Evolutionary conservation across 1,140 invertebrate genomes (phyloP), one percentile per base, ranked within the genome.

Genomic region (Littorina saxatilis): DNA sequence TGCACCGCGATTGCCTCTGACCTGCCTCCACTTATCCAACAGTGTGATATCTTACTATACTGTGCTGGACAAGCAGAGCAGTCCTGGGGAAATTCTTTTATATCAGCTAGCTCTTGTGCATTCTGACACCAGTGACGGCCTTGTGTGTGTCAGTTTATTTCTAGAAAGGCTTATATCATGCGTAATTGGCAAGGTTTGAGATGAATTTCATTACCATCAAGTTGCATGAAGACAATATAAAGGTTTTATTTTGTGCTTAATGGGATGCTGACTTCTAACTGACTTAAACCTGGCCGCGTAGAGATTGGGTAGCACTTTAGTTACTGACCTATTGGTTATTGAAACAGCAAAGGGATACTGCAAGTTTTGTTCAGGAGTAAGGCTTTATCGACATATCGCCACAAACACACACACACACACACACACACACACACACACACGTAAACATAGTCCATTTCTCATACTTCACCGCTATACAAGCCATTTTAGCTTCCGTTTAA

Each of bases 11-110:
- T 20, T 73, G n/a, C n/a, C 20, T 11, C 50, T 52, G 39, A 63
- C 40, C 43, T 78, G 76, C 58, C 76, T 58, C 76, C 76, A 78
- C 76, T 63, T 78, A n/a, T 40, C 27, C 43, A 11, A 20, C 17
- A 29, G 61, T 11, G 61, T 50, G 47, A 50, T 50, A 9, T 9
- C 9, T 50, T 11, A 20, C 20, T 27, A 7, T 5, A 32, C 61
- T 63, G 7, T 63, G 11, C n/a, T 11, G 27, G 61, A 17, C 29
- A 20, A 50, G 27, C 27, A 5, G 27, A 63, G 61, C 29, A 63
- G 61, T 63, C 23, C 29, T 63, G 61, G 27, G 61, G 61, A 63
- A 7, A 63, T 63, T 35, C 17, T 63, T 13, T 20, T n/a, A 58
- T 23, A 58, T 2, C 47, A 50, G 47, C 47, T 50, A 20, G 20